These are phyloP conservation scores for Cephalopachus bancanus DNA, from an alignment of 2,797 vertebrate species.

Conservation along the genomic window DNA sequence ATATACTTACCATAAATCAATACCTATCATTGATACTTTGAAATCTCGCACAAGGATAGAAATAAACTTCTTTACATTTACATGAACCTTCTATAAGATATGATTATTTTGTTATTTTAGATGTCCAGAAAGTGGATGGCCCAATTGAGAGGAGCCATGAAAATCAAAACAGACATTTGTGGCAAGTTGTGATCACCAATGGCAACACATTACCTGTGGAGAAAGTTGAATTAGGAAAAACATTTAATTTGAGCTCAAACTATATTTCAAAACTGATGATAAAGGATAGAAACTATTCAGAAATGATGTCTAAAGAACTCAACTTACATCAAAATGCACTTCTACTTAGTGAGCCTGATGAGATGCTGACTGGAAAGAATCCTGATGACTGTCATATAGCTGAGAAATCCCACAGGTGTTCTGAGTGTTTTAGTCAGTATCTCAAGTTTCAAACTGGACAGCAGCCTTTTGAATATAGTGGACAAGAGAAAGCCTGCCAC, in stretches of 20 bases:
- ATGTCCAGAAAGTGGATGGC: neutral
- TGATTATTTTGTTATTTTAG: neutral
- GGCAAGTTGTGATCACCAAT: neutral
- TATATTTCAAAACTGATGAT: neutral
- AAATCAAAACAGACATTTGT: neutral
- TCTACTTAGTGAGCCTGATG: neutral
- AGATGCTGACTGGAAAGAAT: neutral
- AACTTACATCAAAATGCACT: neutral
- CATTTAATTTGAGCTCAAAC: neutral
- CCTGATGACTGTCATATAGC: neutral
- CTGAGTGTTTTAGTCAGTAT: neutral
- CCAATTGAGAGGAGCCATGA: neutral
- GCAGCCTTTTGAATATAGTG: neutral
- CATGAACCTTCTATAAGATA: neutral
- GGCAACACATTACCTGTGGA: neutral
- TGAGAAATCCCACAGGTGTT: neutral
- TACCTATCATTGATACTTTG: too few relatives aligned
- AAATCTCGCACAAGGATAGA: neutral
- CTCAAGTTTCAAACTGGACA: neutral
- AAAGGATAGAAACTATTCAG: neutral
- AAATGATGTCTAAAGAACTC: neutral
- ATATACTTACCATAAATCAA: too few relatives aligned
- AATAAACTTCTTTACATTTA: neutral
- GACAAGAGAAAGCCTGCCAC: neutral
- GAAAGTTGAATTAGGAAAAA: neutral